These are phyloP conservation scores for Artibeus lituratus DNA, from an alignment of 2,797 vertebrate species.

Conservation along the genomic window DNA sequence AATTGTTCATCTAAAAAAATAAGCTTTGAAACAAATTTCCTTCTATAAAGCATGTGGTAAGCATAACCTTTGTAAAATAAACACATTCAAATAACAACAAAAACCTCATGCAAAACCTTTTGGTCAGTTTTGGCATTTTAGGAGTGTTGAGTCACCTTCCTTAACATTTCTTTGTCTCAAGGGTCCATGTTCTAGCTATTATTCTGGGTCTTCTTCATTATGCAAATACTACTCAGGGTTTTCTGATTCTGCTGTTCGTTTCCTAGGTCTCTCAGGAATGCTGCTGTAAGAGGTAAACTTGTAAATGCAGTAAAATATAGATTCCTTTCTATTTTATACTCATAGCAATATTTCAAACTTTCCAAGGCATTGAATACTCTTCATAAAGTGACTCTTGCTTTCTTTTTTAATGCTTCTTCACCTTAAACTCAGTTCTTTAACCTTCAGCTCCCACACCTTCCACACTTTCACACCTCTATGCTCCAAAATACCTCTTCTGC, in stretches of 20 bases:
- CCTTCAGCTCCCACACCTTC: not conserved
- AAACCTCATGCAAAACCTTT: not conserved
- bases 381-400: not conserved
- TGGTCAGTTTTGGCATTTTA: not conserved
- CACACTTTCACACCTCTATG: not conserved
- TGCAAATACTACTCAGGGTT: not conserved
- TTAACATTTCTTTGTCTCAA: not conserved
- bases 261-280: not conserved
- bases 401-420: not conserved
- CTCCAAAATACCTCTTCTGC: not conserved
- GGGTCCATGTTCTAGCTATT: not conserved
- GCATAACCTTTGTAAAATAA: conserved; percentile 4
- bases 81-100: not conserved
- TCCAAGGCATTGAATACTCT: not conserved
- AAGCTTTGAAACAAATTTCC: not conserved
- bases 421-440: not conserved
- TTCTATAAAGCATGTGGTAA: not conserved
- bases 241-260: not conserved
- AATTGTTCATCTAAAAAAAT: conserved; percentile 58
- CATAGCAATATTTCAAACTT: not conserved
- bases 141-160: not conserved
- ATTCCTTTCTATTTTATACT: not conserved
- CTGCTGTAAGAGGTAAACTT: not conserved
- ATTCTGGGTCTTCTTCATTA: not conserved
- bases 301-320: not conserved